Evolutionary conservation across 1,140 invertebrate species (phyloP).

Genomic region (Drosophila dunni): DNA sequence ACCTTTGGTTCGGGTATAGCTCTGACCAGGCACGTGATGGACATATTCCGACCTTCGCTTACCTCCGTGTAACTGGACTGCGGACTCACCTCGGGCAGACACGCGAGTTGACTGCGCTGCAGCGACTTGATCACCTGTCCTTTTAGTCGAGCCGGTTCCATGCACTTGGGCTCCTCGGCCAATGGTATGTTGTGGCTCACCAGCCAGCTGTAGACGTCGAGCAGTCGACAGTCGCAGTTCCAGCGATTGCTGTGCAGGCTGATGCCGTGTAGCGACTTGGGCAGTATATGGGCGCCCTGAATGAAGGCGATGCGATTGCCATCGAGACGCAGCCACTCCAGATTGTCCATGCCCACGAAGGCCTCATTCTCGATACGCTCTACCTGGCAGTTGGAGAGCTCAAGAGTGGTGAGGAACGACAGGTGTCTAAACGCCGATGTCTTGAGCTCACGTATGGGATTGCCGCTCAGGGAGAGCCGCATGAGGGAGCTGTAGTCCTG

Average conservation of each 20-base stretch:
- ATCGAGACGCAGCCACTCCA: constrained; percentile 94
- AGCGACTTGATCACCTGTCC: constrained; percentile 89
- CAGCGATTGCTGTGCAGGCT: constrained; percentile 94
- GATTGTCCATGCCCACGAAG: constrained; percentile 91
- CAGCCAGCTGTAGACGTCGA: constrained; percentile 92
- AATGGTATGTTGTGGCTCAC: constrained; percentile 90
- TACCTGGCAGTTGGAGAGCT: constrained; percentile 92
- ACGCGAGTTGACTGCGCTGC: constrained; percentile 91
- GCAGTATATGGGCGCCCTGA: constrained; percentile 89
- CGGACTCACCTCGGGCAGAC: constrained; percentile 90
- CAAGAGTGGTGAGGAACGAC: constrained; percentile 90
- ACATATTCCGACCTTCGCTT: constrained; percentile 91
- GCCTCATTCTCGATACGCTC: constrained; percentile 91
- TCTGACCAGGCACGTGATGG: constrained; percentile 90
- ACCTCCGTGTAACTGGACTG: constrained; percentile 89
- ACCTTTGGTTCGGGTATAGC: constrained; percentile 92
- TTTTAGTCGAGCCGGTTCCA: constrained; percentile 88
- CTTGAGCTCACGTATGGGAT: constrained; percentile 90
- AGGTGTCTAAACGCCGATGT: constrained; percentile 91
- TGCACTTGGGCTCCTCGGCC: constrained; percentile 91
- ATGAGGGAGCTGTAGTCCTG: constrained; percentile 91
- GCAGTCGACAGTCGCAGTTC: constrained; percentile 93
- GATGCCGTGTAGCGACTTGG: constrained; percentile 90
- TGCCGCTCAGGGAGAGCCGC: constrained; percentile 91
- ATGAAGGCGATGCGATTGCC: constrained; percentile 91